Evolutionary conservation across 2,797 vertebrate species (phyloP).

Genomic region (Coregonus sp.): DNA sequence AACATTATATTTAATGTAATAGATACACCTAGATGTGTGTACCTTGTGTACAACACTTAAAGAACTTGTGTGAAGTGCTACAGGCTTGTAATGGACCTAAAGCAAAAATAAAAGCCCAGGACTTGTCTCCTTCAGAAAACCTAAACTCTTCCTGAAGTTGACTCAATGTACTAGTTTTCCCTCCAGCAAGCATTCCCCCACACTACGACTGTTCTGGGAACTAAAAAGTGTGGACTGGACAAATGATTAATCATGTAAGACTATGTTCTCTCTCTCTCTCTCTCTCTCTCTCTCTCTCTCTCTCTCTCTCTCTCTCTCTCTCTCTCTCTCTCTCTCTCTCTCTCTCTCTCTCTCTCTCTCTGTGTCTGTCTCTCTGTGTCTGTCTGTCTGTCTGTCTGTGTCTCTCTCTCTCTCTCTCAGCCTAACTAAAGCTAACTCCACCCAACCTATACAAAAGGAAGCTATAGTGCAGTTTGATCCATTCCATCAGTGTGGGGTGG

Average conservation of each 20-base stretch:
- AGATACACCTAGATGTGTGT: neutral
- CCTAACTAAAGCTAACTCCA: no score
- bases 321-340: neutral
- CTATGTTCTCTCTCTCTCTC: neutral
- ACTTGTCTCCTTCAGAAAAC: no score
- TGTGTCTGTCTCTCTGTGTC: neutral
- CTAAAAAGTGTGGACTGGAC: neutral
- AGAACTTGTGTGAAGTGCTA: neutral
- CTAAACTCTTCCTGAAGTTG: no score
- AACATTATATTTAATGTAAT: neutral
- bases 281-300: neutral
- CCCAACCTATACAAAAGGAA: no score
- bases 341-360: neutral
- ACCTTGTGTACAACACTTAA: neutral
- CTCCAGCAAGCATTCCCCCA: neutral
- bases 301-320: neutral
- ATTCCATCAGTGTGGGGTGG: no score
- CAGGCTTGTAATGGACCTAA: neutral
- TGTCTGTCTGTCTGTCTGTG: no score
- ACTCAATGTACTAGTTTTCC: no score
- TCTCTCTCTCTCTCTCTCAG: neutral
- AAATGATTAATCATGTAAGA: neutral
- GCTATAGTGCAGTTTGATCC: no score
- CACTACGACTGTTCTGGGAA: neutral
- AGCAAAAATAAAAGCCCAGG: no score